phyloP scores from a whole-genome alignment of 2,888 invertebrate species.

The Trissolcus japonicus region DNA sequence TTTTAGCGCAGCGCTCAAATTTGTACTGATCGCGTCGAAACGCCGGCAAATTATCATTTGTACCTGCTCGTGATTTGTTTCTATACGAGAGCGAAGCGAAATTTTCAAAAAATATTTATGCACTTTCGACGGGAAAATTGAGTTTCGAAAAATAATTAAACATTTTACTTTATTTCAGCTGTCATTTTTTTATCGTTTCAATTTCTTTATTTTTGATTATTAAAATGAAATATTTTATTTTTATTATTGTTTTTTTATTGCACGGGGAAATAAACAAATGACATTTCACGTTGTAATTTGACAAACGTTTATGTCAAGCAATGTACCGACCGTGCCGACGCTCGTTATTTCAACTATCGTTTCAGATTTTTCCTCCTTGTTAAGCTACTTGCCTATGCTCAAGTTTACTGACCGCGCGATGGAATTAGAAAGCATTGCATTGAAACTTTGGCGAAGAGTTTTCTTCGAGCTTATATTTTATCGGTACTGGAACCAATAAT shows the following conservation, averaged over 20 bases:
- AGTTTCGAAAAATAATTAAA: no score
- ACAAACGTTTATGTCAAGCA: constrained; percentile 2
- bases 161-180: no score
- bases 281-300: not conserved
- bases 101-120: no score
- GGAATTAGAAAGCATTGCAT: constrained; percentile 59
- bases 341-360: constrained; percentile 7
- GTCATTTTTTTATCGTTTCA: no score
- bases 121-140: no score
- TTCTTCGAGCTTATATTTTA: constrained; percentile 45
- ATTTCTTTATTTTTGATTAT: no score
- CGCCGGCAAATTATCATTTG: constrained; percentile 31
- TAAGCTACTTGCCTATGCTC: constrained; percentile 41
- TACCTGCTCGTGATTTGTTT: constrained; percentile 29
- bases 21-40: constrained; percentile 25
- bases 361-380: constrained; percentile 22
- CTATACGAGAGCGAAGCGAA: not conserved
- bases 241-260: not conserved
- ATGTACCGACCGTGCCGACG: constrained; percentile 7
- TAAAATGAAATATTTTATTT: no score
- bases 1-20: constrained; percentile 13
- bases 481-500: constrained; percentile 20
- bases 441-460: constrained; percentile 56
- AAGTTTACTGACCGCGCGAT: constrained; percentile 58
- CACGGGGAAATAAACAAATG: not conserved